Conservation (phyloP, 2,797 vertebrate genomes). For the Columba guinea region DNA sequence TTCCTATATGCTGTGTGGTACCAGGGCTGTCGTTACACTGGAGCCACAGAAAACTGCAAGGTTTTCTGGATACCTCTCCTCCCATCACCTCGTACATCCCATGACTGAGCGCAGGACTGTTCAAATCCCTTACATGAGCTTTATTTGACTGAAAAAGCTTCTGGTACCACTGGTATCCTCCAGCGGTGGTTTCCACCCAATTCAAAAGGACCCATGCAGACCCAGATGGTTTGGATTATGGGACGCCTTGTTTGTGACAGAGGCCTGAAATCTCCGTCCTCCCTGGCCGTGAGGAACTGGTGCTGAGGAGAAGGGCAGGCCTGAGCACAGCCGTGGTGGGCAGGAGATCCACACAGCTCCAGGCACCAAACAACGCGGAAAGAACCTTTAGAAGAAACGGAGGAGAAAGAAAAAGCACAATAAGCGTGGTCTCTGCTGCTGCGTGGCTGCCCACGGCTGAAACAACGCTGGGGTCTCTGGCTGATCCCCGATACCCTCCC, state of each 20-base stretch:
- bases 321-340: neutral
- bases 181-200: constrained; percentile 19
- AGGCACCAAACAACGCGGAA: neutral
- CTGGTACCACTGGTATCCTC: neutral
- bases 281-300: neutral
- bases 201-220: neutral
- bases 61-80: neutral
- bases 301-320: neutral
- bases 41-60: neutral
- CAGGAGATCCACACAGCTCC: neutral
- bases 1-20: neutral
- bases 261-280: neutral
- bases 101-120: neutral
- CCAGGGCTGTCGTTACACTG: neutral
- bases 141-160: neutral
- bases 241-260: neutral
- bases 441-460: neutral
- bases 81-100: neutral
- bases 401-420: neutral
- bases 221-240: constrained; percentile 6
- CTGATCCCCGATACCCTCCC: neutral
- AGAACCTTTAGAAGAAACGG: neutral
- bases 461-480: neutral
- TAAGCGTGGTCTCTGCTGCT: neutral
- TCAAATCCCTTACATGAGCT: neutral